Conservation (phyloP, 2,113 vertebrate genomes). For the Lasiurus cinereus region DNA sequence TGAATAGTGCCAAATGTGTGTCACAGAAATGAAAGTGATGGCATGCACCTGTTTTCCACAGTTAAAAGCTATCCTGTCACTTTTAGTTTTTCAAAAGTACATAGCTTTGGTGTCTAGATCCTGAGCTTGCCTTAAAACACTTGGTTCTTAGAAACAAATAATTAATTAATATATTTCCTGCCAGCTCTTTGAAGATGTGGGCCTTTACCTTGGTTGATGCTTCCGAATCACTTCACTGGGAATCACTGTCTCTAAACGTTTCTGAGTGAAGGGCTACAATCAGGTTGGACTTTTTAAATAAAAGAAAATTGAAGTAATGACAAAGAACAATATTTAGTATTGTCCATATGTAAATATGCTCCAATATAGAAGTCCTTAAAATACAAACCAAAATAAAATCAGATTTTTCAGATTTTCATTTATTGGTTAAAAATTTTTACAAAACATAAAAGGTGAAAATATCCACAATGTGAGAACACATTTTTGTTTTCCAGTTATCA, state of each 20-base stretch:
- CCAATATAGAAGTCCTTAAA: neutral
- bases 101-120: neutral
- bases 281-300: neutral
- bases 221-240: neutral
- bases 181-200: neutral
- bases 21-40: neutral
- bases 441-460: neutral
- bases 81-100: neutral
- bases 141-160: slow-evolving; percentile 7
- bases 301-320: neutral
- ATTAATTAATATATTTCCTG: neutral
- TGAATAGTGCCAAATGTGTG: neutral
- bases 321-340: neutral
- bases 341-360: neutral
- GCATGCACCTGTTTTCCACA: neutral
- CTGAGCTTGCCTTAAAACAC: neutral
- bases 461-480: neutral
- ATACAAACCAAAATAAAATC: neutral
- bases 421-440: neutral
- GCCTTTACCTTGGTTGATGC: neutral
- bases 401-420: neutral
- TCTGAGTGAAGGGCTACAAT: neutral
- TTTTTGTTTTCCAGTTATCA: neutral
- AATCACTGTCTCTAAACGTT: neutral
- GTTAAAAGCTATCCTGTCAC: neutral